Conservation (phyloP, 2,797 vertebrate species). For the Anguilla pacifica region DNA sequence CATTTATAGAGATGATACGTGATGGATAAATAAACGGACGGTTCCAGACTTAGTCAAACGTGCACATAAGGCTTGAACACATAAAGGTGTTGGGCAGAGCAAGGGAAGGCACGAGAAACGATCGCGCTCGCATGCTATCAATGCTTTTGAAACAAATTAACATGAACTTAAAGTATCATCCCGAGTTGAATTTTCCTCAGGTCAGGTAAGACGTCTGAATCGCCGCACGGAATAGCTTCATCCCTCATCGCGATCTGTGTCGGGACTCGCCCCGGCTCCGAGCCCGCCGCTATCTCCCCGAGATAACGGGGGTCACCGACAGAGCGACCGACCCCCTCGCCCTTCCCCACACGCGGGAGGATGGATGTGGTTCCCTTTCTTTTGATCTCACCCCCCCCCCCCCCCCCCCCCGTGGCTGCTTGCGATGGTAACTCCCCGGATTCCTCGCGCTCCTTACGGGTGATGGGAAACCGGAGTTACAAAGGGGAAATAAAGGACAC, state of each 20-base stretch:
- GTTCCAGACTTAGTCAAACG: not conserved
- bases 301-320: not conserved
- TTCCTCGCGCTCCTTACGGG: not conserved
- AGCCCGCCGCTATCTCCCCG: not conserved
- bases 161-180: no score
- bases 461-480: slow-evolving; percentile 12
- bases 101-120: not conserved
- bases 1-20: not conserved
- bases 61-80: not conserved
- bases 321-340: not conserved
- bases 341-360: not conserved
- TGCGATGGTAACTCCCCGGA: not conserved
- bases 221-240: not conserved
- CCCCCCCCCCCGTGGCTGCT: not conserved
- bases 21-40: not conserved
- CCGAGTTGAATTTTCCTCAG: not conserved
- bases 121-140: not conserved
- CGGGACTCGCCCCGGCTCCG: not conserved
- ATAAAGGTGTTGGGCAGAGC: not conserved
- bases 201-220: not conserved
- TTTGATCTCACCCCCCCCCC: not conserved
- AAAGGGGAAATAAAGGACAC: slow-evolving; percentile 14
- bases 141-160: not conserved
- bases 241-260: not conserved
- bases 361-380: not conserved